Evolutionary conservation across 35 echinoderm and acorn worm species (phyloP).

Genomic region (Hemicentrotus pulcherrimus): DNA sequence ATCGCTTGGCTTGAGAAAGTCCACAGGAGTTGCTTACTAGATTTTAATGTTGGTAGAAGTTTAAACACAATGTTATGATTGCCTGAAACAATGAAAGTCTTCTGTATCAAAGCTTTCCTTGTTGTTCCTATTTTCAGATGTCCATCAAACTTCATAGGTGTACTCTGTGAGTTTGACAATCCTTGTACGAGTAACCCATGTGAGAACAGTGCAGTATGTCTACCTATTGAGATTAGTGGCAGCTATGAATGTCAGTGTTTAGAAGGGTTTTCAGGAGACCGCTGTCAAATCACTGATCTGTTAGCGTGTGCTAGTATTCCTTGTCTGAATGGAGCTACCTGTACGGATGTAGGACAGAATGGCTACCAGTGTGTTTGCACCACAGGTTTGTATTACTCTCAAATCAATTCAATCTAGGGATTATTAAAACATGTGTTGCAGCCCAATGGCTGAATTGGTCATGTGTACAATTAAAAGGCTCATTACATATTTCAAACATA

Average conservation of each 20-base stretch:
- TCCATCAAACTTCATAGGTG: slow-evolving; percentile 66
- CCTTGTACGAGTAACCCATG: slow-evolving; percentile 63
- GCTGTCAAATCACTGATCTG: slow-evolving; percentile 52
- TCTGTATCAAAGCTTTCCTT: background rate
- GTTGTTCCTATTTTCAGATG: slow-evolving; percentile 61
- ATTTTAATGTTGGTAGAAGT: too few relatives aligned
- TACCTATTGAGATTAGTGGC: background rate
- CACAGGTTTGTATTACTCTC: slow-evolving; percentile 15
- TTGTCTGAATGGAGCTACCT: slow-evolving; percentile 81
- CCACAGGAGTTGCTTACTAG: too few relatives aligned
- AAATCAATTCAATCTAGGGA: too few relatives aligned
- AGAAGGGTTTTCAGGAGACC: slow-evolving; percentile 70
- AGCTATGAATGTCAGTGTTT: slow-evolving; percentile 53
- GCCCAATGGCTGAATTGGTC: too few relatives aligned
- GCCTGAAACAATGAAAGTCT: too few relatives aligned
- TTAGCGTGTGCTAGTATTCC: slow-evolving; percentile 62
- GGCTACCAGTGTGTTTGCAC: slow-evolving; percentile 57
- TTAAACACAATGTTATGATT: too few relatives aligned
- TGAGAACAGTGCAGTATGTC: slow-evolving; percentile 64
- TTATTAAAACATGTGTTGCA: too few relatives aligned
- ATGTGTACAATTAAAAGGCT: too few relatives aligned
- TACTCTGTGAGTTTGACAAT: slow-evolving; percentile 60
- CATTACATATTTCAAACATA: too few relatives aligned
- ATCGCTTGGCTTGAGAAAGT: too few relatives aligned
- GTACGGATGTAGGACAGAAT: slow-evolving; percentile 39